These are phyloP conservation scores for Uropsilus gracilis DNA, from an alignment of 2,113 vertebrate species.

Conservation along the genomic window DNA sequence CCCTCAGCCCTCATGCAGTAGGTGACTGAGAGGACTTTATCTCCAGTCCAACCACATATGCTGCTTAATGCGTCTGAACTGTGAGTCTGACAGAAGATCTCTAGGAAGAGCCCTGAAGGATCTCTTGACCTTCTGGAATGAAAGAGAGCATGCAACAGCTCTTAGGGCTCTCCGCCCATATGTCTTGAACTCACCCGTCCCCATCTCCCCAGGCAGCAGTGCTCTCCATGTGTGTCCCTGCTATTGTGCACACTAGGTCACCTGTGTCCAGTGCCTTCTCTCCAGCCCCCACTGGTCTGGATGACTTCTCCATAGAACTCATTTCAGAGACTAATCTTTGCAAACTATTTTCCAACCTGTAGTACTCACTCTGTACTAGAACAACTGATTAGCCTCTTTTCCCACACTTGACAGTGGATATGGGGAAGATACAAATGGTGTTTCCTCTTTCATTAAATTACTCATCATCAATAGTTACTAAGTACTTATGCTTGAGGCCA, in stretches of 20 bases:
- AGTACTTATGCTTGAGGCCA: neutral
- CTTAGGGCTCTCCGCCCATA: neutral
- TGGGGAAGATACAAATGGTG: neutral
- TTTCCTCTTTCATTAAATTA: neutral
- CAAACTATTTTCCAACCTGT: neutral
- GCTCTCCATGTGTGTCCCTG: accelerated
- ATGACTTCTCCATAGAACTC: neutral
- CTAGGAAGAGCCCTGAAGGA: neutral
- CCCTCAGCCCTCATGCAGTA: neutral
- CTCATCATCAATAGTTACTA: neutral
- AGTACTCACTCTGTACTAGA: neutral
- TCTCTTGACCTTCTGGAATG: neutral
- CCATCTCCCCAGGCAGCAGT: too few relatives aligned
- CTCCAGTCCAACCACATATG: neutral
- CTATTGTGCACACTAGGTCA: accelerated
- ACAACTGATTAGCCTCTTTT: neutral
- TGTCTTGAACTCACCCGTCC: neutral
- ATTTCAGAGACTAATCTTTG: neutral
- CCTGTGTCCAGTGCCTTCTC: neutral
- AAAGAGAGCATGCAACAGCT: neutral
- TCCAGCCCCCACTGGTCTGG: neutral
- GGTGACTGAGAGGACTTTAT: too few relatives aligned
- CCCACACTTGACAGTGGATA: neutral
- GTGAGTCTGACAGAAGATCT: neutral
- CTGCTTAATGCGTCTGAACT: neutral